Conservation (phyloP, 2,888 invertebrate genomes). For the Taphrorychus bicolor region DNA sequence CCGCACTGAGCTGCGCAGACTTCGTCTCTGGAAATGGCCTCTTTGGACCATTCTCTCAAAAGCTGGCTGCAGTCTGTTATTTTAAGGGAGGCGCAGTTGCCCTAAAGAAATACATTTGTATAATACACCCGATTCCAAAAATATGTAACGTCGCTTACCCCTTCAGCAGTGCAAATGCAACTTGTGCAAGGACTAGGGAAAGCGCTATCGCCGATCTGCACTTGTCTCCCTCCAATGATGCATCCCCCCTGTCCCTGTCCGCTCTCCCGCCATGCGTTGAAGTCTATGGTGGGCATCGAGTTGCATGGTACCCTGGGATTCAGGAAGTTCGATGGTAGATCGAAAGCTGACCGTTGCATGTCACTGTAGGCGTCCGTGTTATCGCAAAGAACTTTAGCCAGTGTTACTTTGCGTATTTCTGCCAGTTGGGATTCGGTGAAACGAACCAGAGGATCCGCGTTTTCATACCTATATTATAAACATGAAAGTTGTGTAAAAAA, state of each 20-base stretch:
- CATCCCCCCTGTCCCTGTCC: slow-evolving; percentile 71
- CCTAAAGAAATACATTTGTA: slow-evolving; percentile 67
- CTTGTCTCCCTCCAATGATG: slow-evolving; percentile 79
- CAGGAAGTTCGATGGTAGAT: slow-evolving; percentile 89
- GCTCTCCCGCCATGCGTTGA: slow-evolving; percentile 85
- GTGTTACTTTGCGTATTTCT: slow-evolving; percentile 84
- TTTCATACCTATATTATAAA: slow-evolving; percentile 78
- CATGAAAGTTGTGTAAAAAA: too few species aligned
- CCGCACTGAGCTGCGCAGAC: slow-evolving; percentile 93
- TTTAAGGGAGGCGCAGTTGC: slow-evolving; percentile 86
- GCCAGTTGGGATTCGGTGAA: slow-evolving; percentile 88
- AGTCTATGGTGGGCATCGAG: slow-evolving; percentile 81
- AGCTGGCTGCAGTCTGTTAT: slow-evolving; percentile 88
- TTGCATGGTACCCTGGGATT: slow-evolving; percentile 84
- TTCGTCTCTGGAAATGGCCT: slow-evolving; percentile 82
- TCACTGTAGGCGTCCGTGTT: slow-evolving; percentile 86
- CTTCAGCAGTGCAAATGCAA: slow-evolving; percentile 85
- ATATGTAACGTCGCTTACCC: slow-evolving; percentile 75
- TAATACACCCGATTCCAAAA: too few species aligned
- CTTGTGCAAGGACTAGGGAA: slow-evolving; percentile 92
- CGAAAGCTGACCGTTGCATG: slow-evolving; percentile 89
- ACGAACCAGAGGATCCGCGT: slow-evolving; percentile 76
- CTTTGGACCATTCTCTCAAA: slow-evolving; percentile 82
- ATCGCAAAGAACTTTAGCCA: slow-evolving; percentile 87
- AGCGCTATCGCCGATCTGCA: slow-evolving; percentile 81